Evolutionary conservation across 2,113 vertebrate species (phyloP).

Genomic region (Sisor rabdophorus): DNA sequence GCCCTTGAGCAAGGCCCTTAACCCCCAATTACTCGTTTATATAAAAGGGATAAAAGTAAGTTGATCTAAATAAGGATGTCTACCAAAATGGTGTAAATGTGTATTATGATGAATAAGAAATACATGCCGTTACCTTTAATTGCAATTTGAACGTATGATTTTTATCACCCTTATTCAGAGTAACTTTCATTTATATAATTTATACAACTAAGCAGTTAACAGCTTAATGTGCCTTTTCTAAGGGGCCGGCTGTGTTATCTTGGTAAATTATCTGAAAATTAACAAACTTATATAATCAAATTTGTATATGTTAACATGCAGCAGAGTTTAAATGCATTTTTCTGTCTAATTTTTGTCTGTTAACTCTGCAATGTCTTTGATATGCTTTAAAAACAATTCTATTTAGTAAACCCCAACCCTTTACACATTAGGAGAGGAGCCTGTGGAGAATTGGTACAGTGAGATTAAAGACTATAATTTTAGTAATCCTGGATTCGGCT

Average conservation of each 20-base stretch:
- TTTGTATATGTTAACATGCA: background rate
- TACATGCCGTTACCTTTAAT: background rate
- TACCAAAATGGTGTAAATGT: no score
- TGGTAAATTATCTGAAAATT: no score
- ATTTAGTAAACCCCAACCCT: background rate
- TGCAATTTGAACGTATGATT: background rate
- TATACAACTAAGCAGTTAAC: no score
- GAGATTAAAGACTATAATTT: conserved; percentile 56
- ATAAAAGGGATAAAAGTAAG: no score
- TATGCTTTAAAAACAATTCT: background rate
- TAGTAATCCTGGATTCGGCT: conserved; percentile 25
- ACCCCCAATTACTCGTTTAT: no score
- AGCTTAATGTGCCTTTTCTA: no score
- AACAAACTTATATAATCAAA: no score
- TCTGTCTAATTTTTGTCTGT: background rate
- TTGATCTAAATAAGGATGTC: no score
- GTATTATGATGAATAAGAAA: background rate
- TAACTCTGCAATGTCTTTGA: background rate
- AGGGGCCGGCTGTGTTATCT: no score
- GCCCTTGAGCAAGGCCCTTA: no score
- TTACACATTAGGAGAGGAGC: conserved; percentile 42
- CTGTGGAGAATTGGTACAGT: conserved; percentile 52
- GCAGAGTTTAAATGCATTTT: background rate
- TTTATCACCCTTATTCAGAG: no score
- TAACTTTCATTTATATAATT: no score